Evolutionary conservation across 2,888 invertebrate species (phyloP), one percentile per base, ranked within the genome.

Genomic region (Agrochola lota): DNA sequence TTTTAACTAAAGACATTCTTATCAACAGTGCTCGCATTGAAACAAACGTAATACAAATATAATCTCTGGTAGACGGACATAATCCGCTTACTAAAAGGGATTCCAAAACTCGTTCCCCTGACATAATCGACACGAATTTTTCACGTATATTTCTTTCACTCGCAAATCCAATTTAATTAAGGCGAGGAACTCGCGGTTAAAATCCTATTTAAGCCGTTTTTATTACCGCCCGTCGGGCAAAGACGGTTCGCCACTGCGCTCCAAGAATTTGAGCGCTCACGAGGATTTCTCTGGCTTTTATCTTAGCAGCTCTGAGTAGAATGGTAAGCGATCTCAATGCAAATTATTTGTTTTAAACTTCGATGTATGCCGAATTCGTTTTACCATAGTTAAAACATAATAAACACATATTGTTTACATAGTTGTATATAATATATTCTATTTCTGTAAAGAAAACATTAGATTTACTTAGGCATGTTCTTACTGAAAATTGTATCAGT

Each of bases 91-190:
- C 92, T 92, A 92, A 93, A 92, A 91, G 92, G 92, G 93, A 94
- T 95, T 94, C 91, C 91, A 92, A 94, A 95, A 94, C 94, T 95
- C 94, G 91, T 95, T 94, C 92, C 92, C 91, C 92, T 94, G 94
- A 94, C 93, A 94, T 95, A 96, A 96, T 96, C 95, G 95, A 96
- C 96, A 95, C 93, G 95, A 95, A 94, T 95, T 96, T 95, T 96
- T 95, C 95, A 95, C 95, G 95, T 95, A 96, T 94, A 96, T 96
- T 96, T 96, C 96, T 95, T 96, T 96, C 94, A 94, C 93, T 95
- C 94, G 94, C 96, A 96, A 96, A 96, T 96, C 96, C 96, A 96
- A 96, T 96, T 96, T 96, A 96, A 96, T 96, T 96, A 96, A 96
- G 95, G 96, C 96, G 94, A 93, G 95, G 94, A 96, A 95, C 95